Conservation (phyloP, 1,140 invertebrate genomes). For the Anagrus nilaparvatae region DNA sequence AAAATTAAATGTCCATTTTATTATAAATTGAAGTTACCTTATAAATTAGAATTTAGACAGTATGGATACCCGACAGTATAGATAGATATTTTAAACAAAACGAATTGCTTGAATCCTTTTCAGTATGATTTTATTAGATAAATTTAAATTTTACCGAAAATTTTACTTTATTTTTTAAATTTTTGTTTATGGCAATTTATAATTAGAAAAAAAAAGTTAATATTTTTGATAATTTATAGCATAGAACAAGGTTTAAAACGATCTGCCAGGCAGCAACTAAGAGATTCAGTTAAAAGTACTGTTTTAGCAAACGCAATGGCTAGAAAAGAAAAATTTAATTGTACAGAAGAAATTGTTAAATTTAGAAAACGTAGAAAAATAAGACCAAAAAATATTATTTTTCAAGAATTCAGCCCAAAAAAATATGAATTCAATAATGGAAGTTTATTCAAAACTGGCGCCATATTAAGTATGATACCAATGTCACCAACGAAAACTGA, state of each 20-base stretch:
- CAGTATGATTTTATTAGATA: background rate
- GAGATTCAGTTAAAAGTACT: constrained; percentile 37
- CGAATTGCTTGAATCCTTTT: constrained; percentile 7
- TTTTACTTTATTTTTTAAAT: constrained; percentile 2
- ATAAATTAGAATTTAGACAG: too few species aligned
- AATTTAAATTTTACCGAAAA: too few species aligned
- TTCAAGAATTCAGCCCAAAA: background rate
- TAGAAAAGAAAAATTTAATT: constrained; percentile 41
- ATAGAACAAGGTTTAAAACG: constrained; percentile 39
- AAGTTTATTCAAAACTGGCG: constrained; percentile 7
- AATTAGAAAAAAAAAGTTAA: constrained; percentile 9
- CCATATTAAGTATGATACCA: constrained; percentile 11
- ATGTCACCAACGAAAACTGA: constrained; percentile 26
- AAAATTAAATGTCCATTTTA: too few species aligned
- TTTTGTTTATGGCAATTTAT: constrained; percentile 9
- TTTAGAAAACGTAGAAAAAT: constrained; percentile 35
- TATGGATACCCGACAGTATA: too few species aligned
- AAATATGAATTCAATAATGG: constrained; percentile 10
- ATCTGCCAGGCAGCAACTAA: constrained; percentile 38
- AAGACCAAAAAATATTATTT: constrained; percentile 13
- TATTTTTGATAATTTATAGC: constrained; percentile 20
- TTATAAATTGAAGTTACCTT: too few species aligned
- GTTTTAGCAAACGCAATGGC: constrained; percentile 42
- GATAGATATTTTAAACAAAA: too few species aligned
- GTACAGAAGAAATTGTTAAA: constrained; percentile 35